Percentiles rank a stretch among this genome's conserved stretches.
Evolutionary conservation across 2,113 vertebrate genomes (phyloP).

Genomic region (Gracilinanus agilis): DNA sequence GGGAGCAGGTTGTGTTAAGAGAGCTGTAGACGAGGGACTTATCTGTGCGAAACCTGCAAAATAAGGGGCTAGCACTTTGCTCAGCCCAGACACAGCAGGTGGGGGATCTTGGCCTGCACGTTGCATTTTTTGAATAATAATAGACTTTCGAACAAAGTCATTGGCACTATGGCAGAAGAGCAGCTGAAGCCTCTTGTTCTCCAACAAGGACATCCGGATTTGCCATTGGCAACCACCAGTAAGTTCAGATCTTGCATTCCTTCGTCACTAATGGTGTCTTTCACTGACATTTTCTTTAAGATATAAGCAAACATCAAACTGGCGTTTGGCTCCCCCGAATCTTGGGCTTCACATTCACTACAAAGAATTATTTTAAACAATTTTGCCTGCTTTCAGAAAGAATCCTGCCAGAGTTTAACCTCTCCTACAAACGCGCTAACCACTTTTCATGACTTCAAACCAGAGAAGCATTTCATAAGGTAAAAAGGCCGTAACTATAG

Average conservation of each 20-base stretch:
- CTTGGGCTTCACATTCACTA: slow-evolving; percentile 53
- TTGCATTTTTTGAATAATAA: slow-evolving; percentile 49
- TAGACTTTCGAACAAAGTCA: slow-evolving; percentile 68
- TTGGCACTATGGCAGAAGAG: slow-evolving; percentile 76
- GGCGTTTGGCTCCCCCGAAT: slow-evolving; percentile 66
- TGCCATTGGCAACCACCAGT: slow-evolving; percentile 84
- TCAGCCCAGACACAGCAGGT: slow-evolving; percentile 64
- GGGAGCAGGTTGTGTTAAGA: slow-evolving; percentile 59
- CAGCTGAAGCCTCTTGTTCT: slow-evolving; percentile 78
- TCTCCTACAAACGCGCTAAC: slow-evolving; percentile 29
- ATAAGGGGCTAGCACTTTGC: slow-evolving; percentile 41
- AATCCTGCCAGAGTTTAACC: slow-evolving; percentile 17
- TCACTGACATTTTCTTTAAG: slow-evolving; percentile 82
- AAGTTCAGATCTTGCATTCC: slow-evolving; percentile 80
- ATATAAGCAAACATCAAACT: slow-evolving; percentile 67
- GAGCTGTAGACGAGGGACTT: slow-evolving; percentile 5
- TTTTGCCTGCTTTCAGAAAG: slow-evolving; percentile 53
- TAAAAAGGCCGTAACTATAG: background rate
- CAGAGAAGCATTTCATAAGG: background rate
- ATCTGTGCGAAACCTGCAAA: slow-evolving; percentile 60
- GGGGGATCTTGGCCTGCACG: slow-evolving; percentile 71
- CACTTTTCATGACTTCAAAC: slow-evolving; percentile 32
- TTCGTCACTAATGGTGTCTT: slow-evolving; percentile 77
- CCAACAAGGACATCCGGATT: slow-evolving; percentile 84
- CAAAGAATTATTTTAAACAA: slow-evolving; percentile 76